Percentiles rank a stretch among this genome's conserved stretches.
phyloP scores from a whole-genome alignment of 2,888 invertebrate genomes.

The Calameuta idolon region DNA sequence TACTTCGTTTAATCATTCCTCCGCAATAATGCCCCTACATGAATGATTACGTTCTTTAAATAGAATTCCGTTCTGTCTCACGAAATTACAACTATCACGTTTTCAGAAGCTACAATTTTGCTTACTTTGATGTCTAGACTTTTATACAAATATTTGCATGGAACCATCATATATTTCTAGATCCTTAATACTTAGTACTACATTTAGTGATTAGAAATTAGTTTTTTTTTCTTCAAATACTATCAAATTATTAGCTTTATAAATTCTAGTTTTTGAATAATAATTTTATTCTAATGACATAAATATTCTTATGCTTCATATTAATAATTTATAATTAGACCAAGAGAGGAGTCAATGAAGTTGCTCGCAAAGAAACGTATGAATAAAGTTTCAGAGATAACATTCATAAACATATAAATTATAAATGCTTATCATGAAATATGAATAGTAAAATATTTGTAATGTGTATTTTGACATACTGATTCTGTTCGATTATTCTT shows the following conservation, averaged over 20 bases:
- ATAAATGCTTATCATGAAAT: not conserved
- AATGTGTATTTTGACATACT: not conserved
- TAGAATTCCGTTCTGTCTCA: too few species aligned
- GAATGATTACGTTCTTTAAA: too few species aligned
- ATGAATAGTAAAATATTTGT: not conserved
- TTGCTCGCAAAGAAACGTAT: not conserved
- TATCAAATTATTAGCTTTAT: not conserved
- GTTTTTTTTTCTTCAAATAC: slow-evolving; percentile 13
- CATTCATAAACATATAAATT: not conserved
- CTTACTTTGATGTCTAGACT: not conserved
- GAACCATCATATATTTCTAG: not conserved
- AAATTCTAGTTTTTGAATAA: not conserved
- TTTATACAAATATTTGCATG: not conserved
- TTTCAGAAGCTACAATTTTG: not conserved
- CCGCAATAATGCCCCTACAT: too few species aligned
- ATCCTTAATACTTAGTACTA: not conserved
- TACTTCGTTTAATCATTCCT: too few species aligned
- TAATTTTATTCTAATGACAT: not conserved
- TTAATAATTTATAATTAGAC: not conserved
- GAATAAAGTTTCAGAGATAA: not conserved
- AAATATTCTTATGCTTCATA: not conserved
- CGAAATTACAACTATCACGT: too few species aligned
- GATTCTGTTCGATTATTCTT: not conserved
- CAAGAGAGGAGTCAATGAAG: not conserved
- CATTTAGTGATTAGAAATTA: not conserved